Evolutionary conservation across 2,888 invertebrate genomes (phyloP), one percentile per base, ranked within the genome.

Genomic region (Lutraria lutraria): DNA sequence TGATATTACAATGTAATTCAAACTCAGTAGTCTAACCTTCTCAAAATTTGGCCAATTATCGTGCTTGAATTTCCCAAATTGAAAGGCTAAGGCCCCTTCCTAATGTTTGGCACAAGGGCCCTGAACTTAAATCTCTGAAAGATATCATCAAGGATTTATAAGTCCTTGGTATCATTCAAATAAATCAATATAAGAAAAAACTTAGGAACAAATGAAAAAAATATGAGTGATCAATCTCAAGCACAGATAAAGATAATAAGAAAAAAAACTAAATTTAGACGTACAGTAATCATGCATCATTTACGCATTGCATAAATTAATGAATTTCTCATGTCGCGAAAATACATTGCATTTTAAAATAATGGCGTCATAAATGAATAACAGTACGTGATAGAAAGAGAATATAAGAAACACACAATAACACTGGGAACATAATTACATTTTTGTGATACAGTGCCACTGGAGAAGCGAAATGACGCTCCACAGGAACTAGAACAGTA

Each of bases 381-480:
- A 21, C 83, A 21, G 15, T 21, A 68, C 29, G 21, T 68, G 21
- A 84, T 25, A 19, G 52, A n/a, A 0, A 19, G 19, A 25, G 25
- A 4, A 21, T 52, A 72, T n/a, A 43, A n/a, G 52, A 53, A n/a
- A 54, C 19, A 34, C 25, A 29, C 34, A 3, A 85, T 16, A 60
- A 68, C 8, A 83, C 19, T n/a, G 54, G 29, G 83, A 31, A 54
- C 60, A 29, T 19, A 88, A 92, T 92, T 93, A 95, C 95, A 93
- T 95, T 95, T 93, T 95, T 95, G 90, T 95, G 95, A 91, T 95
- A 95, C 29, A 93, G 82, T 15, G 95, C 94, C 80, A 93, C 93
- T 68, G 93, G 90, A 15, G 92, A 29, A 25, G 89, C 83, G 12
- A 92, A 21, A 54, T 90, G 89, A 25, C 89, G 85, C 52, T 95